Evolutionary conservation across 2,888 invertebrate genomes (phyloP).

Genomic region (Cheilosia grossa): DNA sequence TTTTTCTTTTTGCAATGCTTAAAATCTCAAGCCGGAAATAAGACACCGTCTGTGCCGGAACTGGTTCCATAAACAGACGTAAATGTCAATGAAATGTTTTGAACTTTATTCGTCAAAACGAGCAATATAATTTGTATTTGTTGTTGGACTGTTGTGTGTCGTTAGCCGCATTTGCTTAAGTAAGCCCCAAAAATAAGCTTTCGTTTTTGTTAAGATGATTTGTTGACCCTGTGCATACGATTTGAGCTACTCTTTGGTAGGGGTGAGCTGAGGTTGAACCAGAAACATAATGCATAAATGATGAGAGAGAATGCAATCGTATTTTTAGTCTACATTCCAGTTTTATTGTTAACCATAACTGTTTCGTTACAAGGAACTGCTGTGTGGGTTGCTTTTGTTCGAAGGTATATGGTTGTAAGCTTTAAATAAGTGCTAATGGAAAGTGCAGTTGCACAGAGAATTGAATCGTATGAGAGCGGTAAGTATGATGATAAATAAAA

Average conservation of each 20-base stretch:
- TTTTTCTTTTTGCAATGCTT: too few relatives aligned
- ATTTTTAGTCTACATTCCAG: too few relatives aligned
- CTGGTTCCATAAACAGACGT: neutral
- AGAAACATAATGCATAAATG: too few relatives aligned
- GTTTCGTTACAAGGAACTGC: too few relatives aligned
- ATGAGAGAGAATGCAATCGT: neutral
- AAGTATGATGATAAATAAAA: too few relatives aligned
- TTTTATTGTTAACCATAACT: too few relatives aligned
- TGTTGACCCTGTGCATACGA: neutral
- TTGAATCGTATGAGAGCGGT: too few relatives aligned
- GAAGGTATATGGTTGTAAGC: too few relatives aligned
- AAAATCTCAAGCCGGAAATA: neutral
- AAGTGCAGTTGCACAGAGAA: too few relatives aligned
- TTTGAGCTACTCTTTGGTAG: neutral
- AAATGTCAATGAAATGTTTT: slow-evolving; percentile 4
- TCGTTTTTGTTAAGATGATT: neutral
- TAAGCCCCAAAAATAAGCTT: neutral
- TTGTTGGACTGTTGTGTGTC: neutral
- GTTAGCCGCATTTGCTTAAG: slow-evolving; percentile 6
- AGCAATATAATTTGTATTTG: neutral
- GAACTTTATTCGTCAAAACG: neutral
- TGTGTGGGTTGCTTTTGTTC: too few relatives aligned
- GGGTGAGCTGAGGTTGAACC: too few relatives aligned
- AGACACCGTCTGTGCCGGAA: neutral
- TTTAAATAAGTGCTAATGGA: too few relatives aligned